Percentiles rank a stretch among this genome's conserved stretches.
Conservation (phyloP, 1,140 invertebrate species). For the Drosophila nasuta region DNA sequence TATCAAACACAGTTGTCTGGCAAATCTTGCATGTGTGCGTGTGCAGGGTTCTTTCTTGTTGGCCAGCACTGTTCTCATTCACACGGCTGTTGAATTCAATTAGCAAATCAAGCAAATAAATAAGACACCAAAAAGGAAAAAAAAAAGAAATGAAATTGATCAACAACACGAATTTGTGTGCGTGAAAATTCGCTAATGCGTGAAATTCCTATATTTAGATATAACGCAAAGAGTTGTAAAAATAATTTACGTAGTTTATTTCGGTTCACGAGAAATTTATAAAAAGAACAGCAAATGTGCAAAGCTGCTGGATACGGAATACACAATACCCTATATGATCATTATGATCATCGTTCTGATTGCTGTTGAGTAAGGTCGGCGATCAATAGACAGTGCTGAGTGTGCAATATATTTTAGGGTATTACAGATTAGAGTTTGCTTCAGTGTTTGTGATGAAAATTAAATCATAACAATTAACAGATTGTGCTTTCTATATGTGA, state of each 20-base stretch:
- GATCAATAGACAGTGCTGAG: too few species aligned
- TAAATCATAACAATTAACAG: too few species aligned
- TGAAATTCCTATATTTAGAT: slow-evolving; percentile 63
- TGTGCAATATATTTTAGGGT: too few species aligned
- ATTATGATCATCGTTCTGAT: not conserved
- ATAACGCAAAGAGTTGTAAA: slow-evolving; percentile 55
- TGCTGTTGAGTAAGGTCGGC: too few species aligned
- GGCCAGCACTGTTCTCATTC: slow-evolving; percentile 29
- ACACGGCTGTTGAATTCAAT: slow-evolving; percentile 48
- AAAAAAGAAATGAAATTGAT: slow-evolving; percentile 12
- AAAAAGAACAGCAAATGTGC: not conserved
- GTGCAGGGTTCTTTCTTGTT: slow-evolving; percentile 1
- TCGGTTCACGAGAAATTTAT: slow-evolving; percentile 30
- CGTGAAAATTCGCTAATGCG: slow-evolving; percentile 37
- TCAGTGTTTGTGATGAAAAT: too few species aligned
- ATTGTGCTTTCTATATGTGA: too few species aligned
- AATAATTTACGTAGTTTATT: slow-evolving; percentile 59
- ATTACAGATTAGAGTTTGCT: too few species aligned
- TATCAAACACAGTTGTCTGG: slow-evolving; percentile 10
- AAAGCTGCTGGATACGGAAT: not conserved
- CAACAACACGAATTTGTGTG: slow-evolving; percentile 41
- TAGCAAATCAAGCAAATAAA: slow-evolving; percentile 44
- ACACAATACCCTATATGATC: not conserved
- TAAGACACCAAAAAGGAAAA: slow-evolving; percentile 1
- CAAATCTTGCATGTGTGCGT: not conserved